Conservation (phyloP, 2,797 vertebrate genomes). For the Brotula barbata region DNA sequence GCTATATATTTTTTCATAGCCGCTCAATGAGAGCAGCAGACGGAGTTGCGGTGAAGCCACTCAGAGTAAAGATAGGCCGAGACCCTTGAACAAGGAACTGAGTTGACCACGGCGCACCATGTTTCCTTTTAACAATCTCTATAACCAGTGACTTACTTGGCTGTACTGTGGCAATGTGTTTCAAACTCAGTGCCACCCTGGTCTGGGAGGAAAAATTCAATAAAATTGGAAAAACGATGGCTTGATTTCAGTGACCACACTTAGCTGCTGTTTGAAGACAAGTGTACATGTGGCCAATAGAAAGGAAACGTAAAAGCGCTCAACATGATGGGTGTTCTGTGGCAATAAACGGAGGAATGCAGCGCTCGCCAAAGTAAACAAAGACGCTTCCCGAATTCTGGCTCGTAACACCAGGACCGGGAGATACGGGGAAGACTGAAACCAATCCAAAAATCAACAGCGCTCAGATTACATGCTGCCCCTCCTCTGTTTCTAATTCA, state of each 20-base stretch:
- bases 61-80: slow-evolving; percentile 54
- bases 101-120: slow-evolving; percentile 50
- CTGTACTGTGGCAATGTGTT: slow-evolving; percentile 26
- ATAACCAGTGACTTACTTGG: slow-evolving; percentile 63
- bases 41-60: slow-evolving; percentile 54
- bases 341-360: slow-evolving; percentile 67
- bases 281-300: slow-evolving; percentile 24
- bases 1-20: slow-evolving; percentile 71
- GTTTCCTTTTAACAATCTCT: slow-evolving; percentile 55
- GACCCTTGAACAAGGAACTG: slow-evolving; percentile 63
- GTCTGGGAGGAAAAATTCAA: slow-evolving; percentile 5
- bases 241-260: slow-evolving; percentile 22
- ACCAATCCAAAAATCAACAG: slow-evolving; percentile 29
- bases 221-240: slow-evolving; percentile 43
- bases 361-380: slow-evolving; percentile 54
- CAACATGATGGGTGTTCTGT: slow-evolving; percentile 48
- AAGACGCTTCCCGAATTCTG: slow-evolving; percentile 47
- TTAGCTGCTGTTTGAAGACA: slow-evolving; percentile 50
- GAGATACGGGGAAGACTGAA: slow-evolving; percentile 30
- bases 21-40: slow-evolving; percentile 68
- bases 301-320: slow-evolving; percentile 35
- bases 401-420: slow-evolving; percentile 25
- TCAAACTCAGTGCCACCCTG: slow-evolving; percentile 23
- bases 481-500: slow-evolving; percentile 46
- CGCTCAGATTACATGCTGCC: slow-evolving; percentile 18